Conservation (phyloP, 1,140 invertebrate species). For the Trinorchestia longiramus region DNA sequence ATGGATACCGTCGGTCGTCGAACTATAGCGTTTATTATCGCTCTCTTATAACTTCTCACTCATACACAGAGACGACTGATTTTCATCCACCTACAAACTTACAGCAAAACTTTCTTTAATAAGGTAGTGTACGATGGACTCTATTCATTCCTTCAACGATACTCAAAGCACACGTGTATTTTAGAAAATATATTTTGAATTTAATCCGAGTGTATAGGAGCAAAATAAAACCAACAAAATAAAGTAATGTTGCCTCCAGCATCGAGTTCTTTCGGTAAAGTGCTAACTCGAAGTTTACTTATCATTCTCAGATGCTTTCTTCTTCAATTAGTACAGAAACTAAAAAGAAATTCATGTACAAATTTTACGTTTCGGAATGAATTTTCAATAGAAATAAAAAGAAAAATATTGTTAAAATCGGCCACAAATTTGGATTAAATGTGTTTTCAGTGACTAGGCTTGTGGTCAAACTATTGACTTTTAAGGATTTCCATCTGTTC, state of each 20-base stretch:
- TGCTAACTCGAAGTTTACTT: background rate
- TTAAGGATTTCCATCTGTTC: background rate
- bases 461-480: background rate
- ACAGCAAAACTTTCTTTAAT: too few relatives aligned
- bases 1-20: too few relatives aligned
- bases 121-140: too few relatives aligned
- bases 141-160: too few relatives aligned
- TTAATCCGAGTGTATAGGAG: background rate
- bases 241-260: background rate
- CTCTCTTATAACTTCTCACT: too few relatives aligned
- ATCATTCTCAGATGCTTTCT: background rate
- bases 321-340: background rate
- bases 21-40: too few relatives aligned
- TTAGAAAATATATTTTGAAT: too few relatives aligned
- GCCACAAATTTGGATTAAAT: too few relatives aligned
- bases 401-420: background rate
- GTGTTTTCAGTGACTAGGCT: background rate
- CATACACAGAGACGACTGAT: too few relatives aligned
- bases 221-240: background rate
- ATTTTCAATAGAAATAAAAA: background rate
- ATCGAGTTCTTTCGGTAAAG: background rate
- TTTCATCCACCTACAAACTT: too few relatives aligned
- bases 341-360: background rate
- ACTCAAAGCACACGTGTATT: too few relatives aligned
- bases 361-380: background rate